Evolutionary conservation across 2,888 invertebrate genomes (phyloP), one percentile per base, ranked within the genome.

Genomic region (Xestoiulus laeticollis): DNA sequence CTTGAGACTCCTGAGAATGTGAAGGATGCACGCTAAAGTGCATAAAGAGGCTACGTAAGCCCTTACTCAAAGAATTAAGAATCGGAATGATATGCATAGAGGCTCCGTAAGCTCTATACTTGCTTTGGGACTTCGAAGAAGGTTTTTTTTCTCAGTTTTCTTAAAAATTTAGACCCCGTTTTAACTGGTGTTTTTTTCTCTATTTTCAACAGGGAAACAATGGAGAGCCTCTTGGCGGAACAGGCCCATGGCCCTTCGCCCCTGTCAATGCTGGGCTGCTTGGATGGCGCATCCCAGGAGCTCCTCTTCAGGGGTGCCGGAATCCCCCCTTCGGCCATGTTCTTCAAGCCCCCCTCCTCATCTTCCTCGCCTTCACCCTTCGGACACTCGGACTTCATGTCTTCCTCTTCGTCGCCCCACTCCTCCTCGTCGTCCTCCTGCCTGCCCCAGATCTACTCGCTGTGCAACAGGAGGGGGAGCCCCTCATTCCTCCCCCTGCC

Each of bases 401-500:
- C 26, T 19, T 38, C 38, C 2, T 32, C 26, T 19, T 38, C 38
- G 6, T 38, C 38, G 38, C 6, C 38, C 6, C 30, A 10, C 1
- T 14, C 87, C 16, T 82, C 86, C 10, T 30, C 88, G 6, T 44
- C 12, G 53, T 38, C 88, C n/a, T 43, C 85, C 44, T 87, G 87
- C 38, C 88, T 89, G 6, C 88, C 89, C 22, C 89, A 89, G 53
- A 44, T 89, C 32, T 89, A 89, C 87, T 89, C 89, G 22, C 84
- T 89, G 84, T 89, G 88, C 84, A 87, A 89, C 22, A 87, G 88
- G 44, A 43, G 88, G 43, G 88, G 89, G 78, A 89, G 87, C 82
- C 87, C 89, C 19, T 89, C 87, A 30, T 53, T 88, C 16, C 87
- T 89, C 16, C 88, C 92, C 5, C 83, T 89, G 12, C 89, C 89